Evolutionary conservation across 37 sponge, comb jelly and placozoan species (phyloP), one percentile per base, ranked within the genome.

Genomic region (Aplysina aerophoba): DNA sequence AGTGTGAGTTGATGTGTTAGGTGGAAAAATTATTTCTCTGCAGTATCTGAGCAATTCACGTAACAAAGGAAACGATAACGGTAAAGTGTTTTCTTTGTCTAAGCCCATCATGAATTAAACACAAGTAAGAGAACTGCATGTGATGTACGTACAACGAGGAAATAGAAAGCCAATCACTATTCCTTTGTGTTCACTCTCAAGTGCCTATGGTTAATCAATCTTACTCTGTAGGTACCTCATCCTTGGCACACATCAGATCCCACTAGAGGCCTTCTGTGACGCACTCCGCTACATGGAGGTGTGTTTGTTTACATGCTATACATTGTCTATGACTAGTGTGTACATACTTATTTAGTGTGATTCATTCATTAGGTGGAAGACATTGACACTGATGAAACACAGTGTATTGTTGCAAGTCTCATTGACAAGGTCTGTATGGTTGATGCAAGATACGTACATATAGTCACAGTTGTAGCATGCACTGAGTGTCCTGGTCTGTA

Each of bases 341-440:
- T 44, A 44, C 50, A 44, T 44, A 44, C 50, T 11, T 44, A 44
- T 8, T 11, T 44, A 44, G 6, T 11, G 3, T 11, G 6, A 44
- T 44, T 11, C 50, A 44, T 44, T 11, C 50, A 44, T 44, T 84
- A 89, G 90, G 73, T 63, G 35, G 92, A 92, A n/a, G 93, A 88
- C 62, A 86, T 93, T 56, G 94, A 95, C 63, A 57, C 60, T 38
- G 98, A 98, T 78, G 96, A 95, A 53, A 88, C 93, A 19, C 94
- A 98, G 87, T 98, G 98, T 64, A 92, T 98, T 38, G 71, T 98
- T 36, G 98, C 98, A 20, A 95, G 96, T 67, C 91, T 98, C 66
- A 96, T 98, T 55, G 93, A 98, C 79, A 94, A 91, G 85, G 98
- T 90, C 17, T 27, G 44, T 44, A 8, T 44, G 8, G 8, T 8